A percentile compares a stretch with the other conserved stretches of the same genome.
These are phyloP conservation scores for Capreolus pygargus DNA, from an alignment of 2,113 vertebrate genomes.

Conservation along the genomic window DNA sequence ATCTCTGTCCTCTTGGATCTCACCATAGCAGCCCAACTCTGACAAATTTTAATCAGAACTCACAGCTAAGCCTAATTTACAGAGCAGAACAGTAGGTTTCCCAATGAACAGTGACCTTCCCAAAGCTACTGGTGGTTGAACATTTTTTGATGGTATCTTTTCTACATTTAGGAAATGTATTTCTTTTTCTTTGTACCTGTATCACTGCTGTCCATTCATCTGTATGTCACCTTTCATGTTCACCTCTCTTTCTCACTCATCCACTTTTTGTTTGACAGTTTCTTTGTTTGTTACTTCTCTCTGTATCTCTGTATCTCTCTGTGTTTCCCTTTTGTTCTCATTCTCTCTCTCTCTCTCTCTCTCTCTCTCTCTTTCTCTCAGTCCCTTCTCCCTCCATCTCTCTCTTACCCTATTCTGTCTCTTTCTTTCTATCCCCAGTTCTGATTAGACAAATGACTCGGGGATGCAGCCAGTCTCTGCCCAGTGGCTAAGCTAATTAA, in stretches of 20 bases:
- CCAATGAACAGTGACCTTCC: neutral
- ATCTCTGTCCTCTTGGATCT: neutral
- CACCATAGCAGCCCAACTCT: neutral
- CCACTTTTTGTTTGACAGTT: neutral
- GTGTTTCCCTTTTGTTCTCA: neutral
- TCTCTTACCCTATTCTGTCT: neutral
- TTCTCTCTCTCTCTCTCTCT: neutral
- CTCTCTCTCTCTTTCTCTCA: neutral
- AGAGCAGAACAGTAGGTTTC: neutral
- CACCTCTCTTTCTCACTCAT: neutral
- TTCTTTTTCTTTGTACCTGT: neutral
- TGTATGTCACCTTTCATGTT: neutral
- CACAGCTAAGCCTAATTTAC: neutral
- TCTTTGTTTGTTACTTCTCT: neutral
- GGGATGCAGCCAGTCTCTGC: slow-evolving; percentile 73
- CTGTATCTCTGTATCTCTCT: neutral
- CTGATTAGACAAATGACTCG: slow-evolving; percentile 78
- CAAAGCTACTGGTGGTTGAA: neutral
- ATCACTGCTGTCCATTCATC: neutral
- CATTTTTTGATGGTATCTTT: neutral
- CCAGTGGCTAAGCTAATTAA: slow-evolving; percentile 79
- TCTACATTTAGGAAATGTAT: neutral
- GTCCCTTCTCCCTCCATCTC: too few relatives aligned
- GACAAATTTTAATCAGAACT: neutral
- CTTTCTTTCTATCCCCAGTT: neutral